phyloP scores from a whole-genome alignment of 2,888 invertebrate genomes.

The Xestia ashworthii region DNA sequence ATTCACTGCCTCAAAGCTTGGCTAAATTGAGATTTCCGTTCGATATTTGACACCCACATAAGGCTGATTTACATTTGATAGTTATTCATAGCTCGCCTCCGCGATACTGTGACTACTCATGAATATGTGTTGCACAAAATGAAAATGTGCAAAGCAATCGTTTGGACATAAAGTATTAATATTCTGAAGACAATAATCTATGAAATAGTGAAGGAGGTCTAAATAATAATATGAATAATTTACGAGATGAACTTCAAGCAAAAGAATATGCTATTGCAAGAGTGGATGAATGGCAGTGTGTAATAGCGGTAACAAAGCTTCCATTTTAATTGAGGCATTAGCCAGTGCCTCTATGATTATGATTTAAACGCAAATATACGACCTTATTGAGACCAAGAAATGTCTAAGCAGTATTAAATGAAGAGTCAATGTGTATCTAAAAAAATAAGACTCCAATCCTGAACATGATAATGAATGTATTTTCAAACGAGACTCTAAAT shows the following conservation, averaged over 20 bases:
- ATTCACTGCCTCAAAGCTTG: conserved; percentile 35
- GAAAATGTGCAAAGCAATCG: conserved; percentile 44
- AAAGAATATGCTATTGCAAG: neutral
- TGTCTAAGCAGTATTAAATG: neutral
- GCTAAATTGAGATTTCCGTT: conserved; percentile 73
- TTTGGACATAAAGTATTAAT: conserved; percentile 36
- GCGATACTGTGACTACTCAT: conserved; percentile 46
- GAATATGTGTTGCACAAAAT: conserved; percentile 70
- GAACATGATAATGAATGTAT: conserved; percentile 25
- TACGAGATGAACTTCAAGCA: neutral
- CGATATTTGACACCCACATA: conserved; percentile 72
- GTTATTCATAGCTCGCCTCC: conserved; percentile 69
- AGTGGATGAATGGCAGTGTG: neutral
- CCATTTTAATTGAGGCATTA: neutral
- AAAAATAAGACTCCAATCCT: neutral
- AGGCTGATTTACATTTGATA: conserved; percentile 74
- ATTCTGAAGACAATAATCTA: conserved; percentile 13
- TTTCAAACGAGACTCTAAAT: conserved; percentile 9
- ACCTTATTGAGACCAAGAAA: neutral
- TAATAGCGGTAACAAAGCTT: neutral
- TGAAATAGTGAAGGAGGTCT: neutral
- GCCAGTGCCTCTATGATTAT: neutral
- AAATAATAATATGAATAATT: neutral
- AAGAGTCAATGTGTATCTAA: neutral
- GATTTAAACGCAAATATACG: neutral